A percentile compares a stretch with the other conserved stretches of the same genome.
These are phyloP conservation scores for Clostera curtula DNA, from an alignment of 2,888 invertebrate genomes.

Conservation along the genomic window DNA sequence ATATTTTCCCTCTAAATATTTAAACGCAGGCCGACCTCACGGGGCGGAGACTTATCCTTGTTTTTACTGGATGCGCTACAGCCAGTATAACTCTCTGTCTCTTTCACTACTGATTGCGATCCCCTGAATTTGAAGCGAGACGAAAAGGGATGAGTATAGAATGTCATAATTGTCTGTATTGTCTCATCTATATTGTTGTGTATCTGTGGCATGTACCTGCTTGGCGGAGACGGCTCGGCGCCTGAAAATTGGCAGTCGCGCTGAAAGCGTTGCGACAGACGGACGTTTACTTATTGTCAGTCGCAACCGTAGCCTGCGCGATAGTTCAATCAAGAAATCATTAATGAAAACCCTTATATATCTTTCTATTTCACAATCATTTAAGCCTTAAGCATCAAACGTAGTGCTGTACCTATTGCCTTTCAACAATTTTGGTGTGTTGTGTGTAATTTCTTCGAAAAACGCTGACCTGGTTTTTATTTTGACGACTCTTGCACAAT, in stretches of 20 bases:
- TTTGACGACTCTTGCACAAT: slow-evolving; percentile 56
- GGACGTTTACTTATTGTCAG: slow-evolving; percentile 26
- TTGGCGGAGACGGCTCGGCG: slow-evolving; percentile 54
- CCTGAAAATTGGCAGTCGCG: slow-evolving; percentile 47
- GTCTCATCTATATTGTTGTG: slow-evolving; percentile 25
- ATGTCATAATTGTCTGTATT: slow-evolving; percentile 18
- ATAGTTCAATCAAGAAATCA: slow-evolving; percentile 33
- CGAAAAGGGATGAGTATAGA: slow-evolving; percentile 19
- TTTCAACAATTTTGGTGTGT: slow-evolving; percentile 19
- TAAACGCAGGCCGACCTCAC: slow-evolving; percentile 10
- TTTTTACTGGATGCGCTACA: slow-evolving; percentile 16
- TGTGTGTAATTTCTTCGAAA: slow-evolving; percentile 23
- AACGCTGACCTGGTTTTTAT: slow-evolving; percentile 55
- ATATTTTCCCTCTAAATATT: slow-evolving; percentile 19
- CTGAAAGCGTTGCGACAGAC: slow-evolving; percentile 34
- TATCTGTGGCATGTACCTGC: slow-evolving; percentile 36
- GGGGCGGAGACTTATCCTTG: slow-evolving; percentile 10
- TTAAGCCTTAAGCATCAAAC: slow-evolving; percentile 27
- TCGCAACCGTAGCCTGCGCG: slow-evolving; percentile 26
- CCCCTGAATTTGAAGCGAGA: slow-evolving; percentile 5
- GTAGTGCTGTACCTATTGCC: slow-evolving; percentile 22
- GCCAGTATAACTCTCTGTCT: slow-evolving; percentile 6
- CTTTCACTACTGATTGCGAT: slow-evolving; percentile 5
- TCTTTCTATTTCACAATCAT: slow-evolving; percentile 29
- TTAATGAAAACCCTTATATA: slow-evolving; percentile 44